Conservation (phyloP, 2,888 invertebrate species). For the Platynereis dumerilii region DNA sequence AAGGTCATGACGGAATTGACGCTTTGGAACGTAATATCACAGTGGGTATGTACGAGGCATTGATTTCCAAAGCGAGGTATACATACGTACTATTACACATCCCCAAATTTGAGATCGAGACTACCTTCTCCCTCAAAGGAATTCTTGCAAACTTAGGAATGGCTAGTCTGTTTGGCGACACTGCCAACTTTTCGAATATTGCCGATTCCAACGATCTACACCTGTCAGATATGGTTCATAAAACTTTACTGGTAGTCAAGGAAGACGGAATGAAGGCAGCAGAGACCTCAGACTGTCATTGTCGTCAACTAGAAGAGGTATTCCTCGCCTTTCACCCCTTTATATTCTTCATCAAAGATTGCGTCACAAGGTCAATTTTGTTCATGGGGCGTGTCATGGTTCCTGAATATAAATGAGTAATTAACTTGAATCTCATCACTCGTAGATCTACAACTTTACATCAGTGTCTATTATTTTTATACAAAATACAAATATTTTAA, state of each 20-base stretch:
- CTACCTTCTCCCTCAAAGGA: constrained; percentile 37
- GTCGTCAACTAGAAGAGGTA: constrained; percentile 22
- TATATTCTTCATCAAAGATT: constrained; percentile 36
- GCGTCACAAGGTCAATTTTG: constrained; percentile 27
- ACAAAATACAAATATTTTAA: too few species aligned
- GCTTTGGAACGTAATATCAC: too few species aligned
- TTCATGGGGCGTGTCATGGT: constrained; percentile 34
- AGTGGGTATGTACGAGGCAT: too few species aligned
- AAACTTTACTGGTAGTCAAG: constrained; percentile 56
- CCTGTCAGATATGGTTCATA: constrained; percentile 51
- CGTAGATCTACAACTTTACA: too few species aligned
- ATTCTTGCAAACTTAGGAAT: constrained; percentile 47
- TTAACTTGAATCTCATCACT: too few species aligned
- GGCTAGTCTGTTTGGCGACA: constrained; percentile 41
- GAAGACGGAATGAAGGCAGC: constrained; percentile 60
- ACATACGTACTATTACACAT: too few species aligned
- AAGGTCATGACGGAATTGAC: too few species aligned
- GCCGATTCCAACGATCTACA: constrained; percentile 39
- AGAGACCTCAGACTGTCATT: constrained; percentile 39
- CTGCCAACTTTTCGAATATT: constrained; percentile 53
- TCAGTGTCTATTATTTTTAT: too few species aligned
- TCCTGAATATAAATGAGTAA: constrained; percentile 6
- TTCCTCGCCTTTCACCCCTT: constrained; percentile 37
- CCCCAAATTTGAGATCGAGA: too few species aligned
- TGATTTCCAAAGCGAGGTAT: too few species aligned